phyloP scores from a whole-genome alignment of 2,797 vertebrate species.

The Mormyrus hasselquistii region DNA sequence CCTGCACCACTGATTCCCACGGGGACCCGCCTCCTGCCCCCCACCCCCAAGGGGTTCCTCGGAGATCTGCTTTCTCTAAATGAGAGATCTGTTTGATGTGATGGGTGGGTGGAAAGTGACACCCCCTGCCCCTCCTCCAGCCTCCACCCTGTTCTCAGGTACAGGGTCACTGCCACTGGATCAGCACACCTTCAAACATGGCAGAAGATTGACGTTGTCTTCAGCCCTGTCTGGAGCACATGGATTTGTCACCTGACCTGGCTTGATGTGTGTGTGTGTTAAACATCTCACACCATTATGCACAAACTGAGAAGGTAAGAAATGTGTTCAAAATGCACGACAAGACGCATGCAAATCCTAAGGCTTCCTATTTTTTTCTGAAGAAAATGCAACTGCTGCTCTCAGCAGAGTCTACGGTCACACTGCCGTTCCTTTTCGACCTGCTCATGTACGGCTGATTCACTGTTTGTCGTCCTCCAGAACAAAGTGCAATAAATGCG shows the following conservation, averaged over 20 bases:
- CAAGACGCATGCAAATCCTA: not conserved
- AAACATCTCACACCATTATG: not conserved
- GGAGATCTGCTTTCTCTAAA: constrained; percentile 11
- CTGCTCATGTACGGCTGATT: no score
- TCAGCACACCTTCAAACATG: constrained; percentile 7
- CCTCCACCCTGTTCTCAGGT: not conserved
- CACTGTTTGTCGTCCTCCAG: no score
- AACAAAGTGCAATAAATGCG: no score
- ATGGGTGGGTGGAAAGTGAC: not conserved
- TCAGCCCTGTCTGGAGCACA: not conserved
- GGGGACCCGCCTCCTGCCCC: not conserved
- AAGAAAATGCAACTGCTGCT: not conserved
- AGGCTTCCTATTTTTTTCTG: not conserved
- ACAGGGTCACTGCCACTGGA: constrained; percentile 10
- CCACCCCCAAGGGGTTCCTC: not conserved
- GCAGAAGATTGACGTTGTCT: not conserved
- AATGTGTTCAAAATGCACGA: not conserved
- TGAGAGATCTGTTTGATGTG: constrained; percentile 10
- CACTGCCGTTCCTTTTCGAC: no score
- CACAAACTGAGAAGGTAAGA: not conserved
- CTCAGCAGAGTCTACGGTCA: not conserved
- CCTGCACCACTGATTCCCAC: constrained; percentile 11
- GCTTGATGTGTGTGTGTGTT: not conserved
- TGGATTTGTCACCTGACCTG: not conserved
- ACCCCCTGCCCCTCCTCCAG: not conserved